phyloP scores from a whole-genome alignment of 2,113 vertebrate genomes.

The Entomyzon cyanotis region DNA sequence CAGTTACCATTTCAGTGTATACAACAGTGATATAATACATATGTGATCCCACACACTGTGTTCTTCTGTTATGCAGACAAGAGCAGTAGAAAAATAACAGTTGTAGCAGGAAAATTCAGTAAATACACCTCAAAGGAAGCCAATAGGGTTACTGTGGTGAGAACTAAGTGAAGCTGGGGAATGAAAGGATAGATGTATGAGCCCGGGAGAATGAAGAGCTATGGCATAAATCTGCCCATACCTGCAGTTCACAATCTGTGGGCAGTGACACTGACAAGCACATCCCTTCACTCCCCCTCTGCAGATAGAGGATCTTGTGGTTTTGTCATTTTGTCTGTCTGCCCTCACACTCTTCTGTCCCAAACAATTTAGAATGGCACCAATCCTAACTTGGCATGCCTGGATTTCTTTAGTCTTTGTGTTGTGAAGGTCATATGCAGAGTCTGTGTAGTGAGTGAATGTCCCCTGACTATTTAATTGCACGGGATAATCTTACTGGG shows the following conservation, averaged over 20 bases:
- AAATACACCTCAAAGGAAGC: background rate
- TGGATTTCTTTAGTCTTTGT: background rate
- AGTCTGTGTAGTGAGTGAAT: background rate
- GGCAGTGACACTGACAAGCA: background rate
- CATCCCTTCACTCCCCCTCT: background rate
- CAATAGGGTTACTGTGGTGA: background rate
- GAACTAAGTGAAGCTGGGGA: background rate
- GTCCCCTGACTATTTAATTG: background rate
- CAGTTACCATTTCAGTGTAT: background rate
- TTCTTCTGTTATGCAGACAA: background rate
- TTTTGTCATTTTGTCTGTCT: background rate
- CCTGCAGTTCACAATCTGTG: background rate
- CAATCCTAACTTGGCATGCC: background rate
- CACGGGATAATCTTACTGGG: background rate
- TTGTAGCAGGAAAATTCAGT: background rate
- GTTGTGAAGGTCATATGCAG: background rate
- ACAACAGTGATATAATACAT: background rate
- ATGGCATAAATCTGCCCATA: background rate
- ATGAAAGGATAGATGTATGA: background rate
- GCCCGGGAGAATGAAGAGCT: background rate
- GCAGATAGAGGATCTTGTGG: background rate
- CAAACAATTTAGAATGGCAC: background rate
- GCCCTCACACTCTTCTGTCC: background rate
- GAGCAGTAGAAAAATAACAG: background rate
- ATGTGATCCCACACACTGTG: background rate